A percentile compares a stretch with the other conserved stretches of the same genome.
phyloP scores from a whole-genome alignment of 92 coral and sea anemone genomes.

The Montipora capitata region DNA sequence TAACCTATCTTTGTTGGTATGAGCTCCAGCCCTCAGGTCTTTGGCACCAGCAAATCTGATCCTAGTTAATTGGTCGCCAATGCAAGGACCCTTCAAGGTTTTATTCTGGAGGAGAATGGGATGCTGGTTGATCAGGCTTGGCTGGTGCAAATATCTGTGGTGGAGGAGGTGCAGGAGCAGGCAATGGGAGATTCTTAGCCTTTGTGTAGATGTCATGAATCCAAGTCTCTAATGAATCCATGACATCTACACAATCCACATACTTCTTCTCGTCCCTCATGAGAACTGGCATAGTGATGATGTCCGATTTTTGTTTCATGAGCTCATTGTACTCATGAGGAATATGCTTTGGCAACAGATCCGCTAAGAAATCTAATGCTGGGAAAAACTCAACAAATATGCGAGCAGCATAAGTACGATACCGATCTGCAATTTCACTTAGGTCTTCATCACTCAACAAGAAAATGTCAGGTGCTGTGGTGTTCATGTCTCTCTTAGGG shows the following conservation, averaged over 20 bases:
- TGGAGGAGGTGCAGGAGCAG: not conserved
- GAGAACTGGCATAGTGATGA: constrained; percentile 10
- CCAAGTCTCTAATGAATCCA: no score
- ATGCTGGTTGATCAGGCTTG: constrained; percentile 69
- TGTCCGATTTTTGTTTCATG: constrained; percentile 41
- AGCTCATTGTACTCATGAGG: constrained; percentile 38
- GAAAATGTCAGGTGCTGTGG: constrained; percentile 36
- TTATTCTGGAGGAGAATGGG: constrained; percentile 57
- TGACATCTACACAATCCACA: no score
- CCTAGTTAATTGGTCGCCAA: constrained; percentile 77
- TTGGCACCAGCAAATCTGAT: constrained; percentile 76
- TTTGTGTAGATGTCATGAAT: no score
- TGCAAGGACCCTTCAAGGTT: constrained; percentile 55
- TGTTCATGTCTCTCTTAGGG: constrained; percentile 40
- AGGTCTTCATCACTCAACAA: constrained; percentile 68
- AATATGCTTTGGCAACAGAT: constrained; percentile 35
- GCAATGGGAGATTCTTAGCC: not conserved
- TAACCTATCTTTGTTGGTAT: constrained; percentile 63
- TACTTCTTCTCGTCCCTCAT: no score
- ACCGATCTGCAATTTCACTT: constrained; percentile 34
- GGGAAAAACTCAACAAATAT: constrained; percentile 35
- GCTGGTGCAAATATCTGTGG: not conserved
- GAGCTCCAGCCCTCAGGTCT: constrained; percentile 63
- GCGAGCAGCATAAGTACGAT: constrained; percentile 57
- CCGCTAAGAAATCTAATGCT: constrained; percentile 13